These are phyloP conservation scores for Tachyglossus aculeatus DNA, from an alignment of 2,797 vertebrate species.

Conservation along the genomic window DNA sequence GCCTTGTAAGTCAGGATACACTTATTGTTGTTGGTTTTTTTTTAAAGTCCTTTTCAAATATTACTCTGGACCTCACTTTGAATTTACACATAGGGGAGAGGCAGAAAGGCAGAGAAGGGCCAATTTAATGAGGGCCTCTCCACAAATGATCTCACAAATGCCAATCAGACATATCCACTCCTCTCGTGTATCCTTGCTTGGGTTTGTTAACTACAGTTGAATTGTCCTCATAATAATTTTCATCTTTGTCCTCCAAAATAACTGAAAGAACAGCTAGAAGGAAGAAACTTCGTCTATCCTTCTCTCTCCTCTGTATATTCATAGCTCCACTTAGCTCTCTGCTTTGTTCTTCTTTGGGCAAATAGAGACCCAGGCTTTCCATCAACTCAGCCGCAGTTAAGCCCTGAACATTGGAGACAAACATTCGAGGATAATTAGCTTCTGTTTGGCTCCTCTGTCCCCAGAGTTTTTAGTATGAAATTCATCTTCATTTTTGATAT, in stretches of 20 bases:
- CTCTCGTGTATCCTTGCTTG: no score
- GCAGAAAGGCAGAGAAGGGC: no score
- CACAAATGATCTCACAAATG: no score
- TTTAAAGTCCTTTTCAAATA: no score
- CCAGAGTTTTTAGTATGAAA: neutral
- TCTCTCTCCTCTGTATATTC: neutral
- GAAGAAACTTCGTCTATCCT: neutral
- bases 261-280: neutral
- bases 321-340: neutral
- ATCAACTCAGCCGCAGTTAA: neutral
- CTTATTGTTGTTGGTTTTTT: no score
- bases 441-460: slow-evolving; percentile 1
- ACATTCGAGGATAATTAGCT: neutral
- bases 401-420: neutral
- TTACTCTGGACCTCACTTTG: no score
- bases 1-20: no score
- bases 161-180: no score
- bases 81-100: no score
- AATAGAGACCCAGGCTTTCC: neutral
- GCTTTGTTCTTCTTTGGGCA: neutral
- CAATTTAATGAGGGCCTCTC: no score
- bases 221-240: no score
- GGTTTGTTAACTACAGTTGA: no score
- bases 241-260: slow-evolving; percentile 1
- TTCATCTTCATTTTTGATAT: slow-evolving; percentile 12